A percentile compares a stretch with the other conserved stretches of the same genome.
These are phyloP conservation scores for Zoroaster sp. DNA, from an alignment of 53 echinoderm and acorn worm species.

Conservation along the genomic window DNA sequence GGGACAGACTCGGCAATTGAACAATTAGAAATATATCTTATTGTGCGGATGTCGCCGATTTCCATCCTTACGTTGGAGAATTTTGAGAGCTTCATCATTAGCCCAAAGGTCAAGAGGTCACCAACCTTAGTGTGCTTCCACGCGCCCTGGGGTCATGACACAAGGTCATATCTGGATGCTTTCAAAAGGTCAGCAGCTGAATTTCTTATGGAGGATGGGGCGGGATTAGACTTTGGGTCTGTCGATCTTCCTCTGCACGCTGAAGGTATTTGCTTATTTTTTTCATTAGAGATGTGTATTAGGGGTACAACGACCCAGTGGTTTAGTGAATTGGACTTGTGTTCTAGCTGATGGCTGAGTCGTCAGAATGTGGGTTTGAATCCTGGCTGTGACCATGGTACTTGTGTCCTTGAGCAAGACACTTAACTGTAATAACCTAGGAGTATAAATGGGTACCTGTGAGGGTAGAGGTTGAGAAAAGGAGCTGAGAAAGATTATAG, in stretches of 20 bases:
- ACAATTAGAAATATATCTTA: neutral
- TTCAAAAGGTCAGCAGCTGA: constrained; percentile 59
- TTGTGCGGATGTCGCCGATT: constrained; percentile 13
- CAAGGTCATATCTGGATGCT: constrained; percentile 56
- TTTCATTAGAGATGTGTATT: too few species aligned
- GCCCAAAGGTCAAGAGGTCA: neutral
- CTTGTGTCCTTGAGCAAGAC: too few species aligned
- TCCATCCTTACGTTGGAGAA: constrained; percentile 19
- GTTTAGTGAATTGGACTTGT: too few species aligned
- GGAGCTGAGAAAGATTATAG: too few species aligned
- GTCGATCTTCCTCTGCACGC: constrained; percentile 71
- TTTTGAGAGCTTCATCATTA: constrained; percentile 38
- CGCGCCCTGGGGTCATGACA: constrained; percentile 80
- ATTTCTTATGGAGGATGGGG: constrained; percentile 50
- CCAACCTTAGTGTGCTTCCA: constrained; percentile 84
- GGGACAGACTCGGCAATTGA: neutral
- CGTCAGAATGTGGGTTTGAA: too few species aligned
- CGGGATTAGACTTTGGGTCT: constrained; percentile 62
- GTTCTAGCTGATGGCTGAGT: too few species aligned
- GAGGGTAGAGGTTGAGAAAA: too few species aligned
- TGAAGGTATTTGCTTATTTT: constrained; percentile 79
- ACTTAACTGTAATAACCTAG: too few species aligned
- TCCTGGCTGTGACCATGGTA: too few species aligned
- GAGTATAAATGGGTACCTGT: too few species aligned
- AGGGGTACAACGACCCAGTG: too few species aligned